phyloP scores from a whole-genome alignment of 2,113 vertebrate genomes.

The Solea solea region DNA sequence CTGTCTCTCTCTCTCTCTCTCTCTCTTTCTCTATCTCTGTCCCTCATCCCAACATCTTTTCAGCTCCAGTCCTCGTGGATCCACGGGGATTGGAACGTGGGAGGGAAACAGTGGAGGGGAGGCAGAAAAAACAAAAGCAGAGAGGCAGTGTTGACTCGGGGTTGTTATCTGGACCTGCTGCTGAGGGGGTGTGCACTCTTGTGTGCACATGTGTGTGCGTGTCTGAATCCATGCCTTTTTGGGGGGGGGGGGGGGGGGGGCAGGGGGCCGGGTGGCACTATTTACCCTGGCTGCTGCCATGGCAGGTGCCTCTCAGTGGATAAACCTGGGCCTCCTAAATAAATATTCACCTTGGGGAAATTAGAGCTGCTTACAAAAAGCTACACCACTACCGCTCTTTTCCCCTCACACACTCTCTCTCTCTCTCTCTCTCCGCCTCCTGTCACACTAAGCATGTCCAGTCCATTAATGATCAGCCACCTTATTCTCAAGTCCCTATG shows the following conservation, averaged over 20 bases:
- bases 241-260: conserved; percentile 28
- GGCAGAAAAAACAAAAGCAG: conserved; percentile 70
- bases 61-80: conserved; percentile 51
- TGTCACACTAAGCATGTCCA: conserved; percentile 10
- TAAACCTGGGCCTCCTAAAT: conserved; percentile 62
- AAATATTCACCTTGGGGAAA: conserved; percentile 62
- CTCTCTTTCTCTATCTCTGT: conserved; percentile 51
- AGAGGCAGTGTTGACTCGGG: conserved; percentile 72
- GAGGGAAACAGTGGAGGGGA: conserved; percentile 51
- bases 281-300: conserved; percentile 62
- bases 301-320: conserved; percentile 70
- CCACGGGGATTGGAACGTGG: conserved; percentile 57
- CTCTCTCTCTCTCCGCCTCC: neutral
- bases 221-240: conserved; percentile 43
- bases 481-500: neutral
- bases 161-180: conserved; percentile 66
- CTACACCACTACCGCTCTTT: conserved; percentile 2
- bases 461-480: conserved; percentile 5
- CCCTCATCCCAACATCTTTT: conserved; percentile 60
- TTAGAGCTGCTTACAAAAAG: conserved; percentile 42
- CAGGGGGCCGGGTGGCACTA: too few species aligned
- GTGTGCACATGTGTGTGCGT: conserved; percentile 33
- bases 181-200: conserved; percentile 31
- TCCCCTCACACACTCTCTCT: neutral
- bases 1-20: conserved; percentile 1